Evolutionary conservation across 2,888 invertebrate species (phyloP), one percentile per base, ranked within the genome.

Genomic region (Prosopocoilus inquinatus): DNA sequence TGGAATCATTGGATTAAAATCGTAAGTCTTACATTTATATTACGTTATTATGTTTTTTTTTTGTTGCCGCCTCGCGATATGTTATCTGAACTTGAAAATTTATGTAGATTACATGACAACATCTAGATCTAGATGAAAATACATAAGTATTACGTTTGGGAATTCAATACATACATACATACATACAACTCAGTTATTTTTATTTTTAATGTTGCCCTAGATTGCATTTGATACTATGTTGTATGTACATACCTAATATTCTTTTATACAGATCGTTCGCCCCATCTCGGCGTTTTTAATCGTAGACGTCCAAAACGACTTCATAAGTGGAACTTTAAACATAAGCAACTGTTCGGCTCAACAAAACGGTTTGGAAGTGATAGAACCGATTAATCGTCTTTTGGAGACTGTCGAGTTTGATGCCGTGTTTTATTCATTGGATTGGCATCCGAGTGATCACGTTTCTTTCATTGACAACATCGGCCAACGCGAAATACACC

Each of bases 251-350:
- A 12, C 11, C 9, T 1, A 32, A 9, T 32, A 39, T 5, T 9
- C 11, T n/a, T 47, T 38, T 50, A 39, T 73, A 59, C 77, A 90
- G 89, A 89, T 91, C 74, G 88, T 92, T 57, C 86, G 91, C 51
- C 94, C 94, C 12, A 87, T 90, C 64, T 89, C 88, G 73, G 96
- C 91, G 16, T 89, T 98, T 74, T 81, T 98, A 61, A 86, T 97
- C 58, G 94, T 98, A 60, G 97, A 98, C 77, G 96, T 97, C 28
- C 97, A 98, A 81, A 97, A 98, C 78, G 97, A 98, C 80, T 98
- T 98, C 79, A 95, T 98, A 73, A 87, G 89, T 52, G 97, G 97
- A 41, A 91, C 94, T 5, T 83, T 98, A 67, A 91, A 95, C 76
- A 91, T 98, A 72, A 91, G 90, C 78, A 88, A 94, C 71, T 95